Base-by-base conservation (phyloP, 2,888 invertebrate species). In the Erpobdella octoculata region DNA sequence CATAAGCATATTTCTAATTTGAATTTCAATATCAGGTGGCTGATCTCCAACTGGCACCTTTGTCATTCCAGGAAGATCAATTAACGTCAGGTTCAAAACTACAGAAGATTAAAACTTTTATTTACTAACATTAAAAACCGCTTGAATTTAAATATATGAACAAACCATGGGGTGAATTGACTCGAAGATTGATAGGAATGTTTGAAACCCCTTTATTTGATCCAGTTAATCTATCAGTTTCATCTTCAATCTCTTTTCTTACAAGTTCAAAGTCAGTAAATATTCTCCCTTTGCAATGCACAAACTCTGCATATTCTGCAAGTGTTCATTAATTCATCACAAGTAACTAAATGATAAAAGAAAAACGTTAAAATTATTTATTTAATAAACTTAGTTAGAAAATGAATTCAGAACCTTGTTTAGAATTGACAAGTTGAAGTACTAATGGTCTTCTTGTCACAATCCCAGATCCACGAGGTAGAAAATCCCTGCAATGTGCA, bases 11-110 rank as follows among this genome's bases (percentile, higher is more conserved):
- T 85, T 86, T 80, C 91, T 90, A 81, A 97, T 95, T 86, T 95
- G 95, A 76, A 88, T 87, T 85, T 96, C 96, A 81, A 97, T 97
- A 85, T 98, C 96, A 1, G 82, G 83, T 0, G 96, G 97, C 85
- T 97, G 97, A 86, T 97, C 96, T 67, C 96, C 97, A 78, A 97
- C 93, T 8, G 97, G 91, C 78, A 97, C 94, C 86, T 94, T 95
- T 71, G 96, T 97, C 81, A 96, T 86, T 76, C 96, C 95, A 76
- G 95, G 95, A 84, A 96, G 88, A 87, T 95, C 95, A 82, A 95
- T 86, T 75, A 87, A 79, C 9, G 87, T 87, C 77, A 87, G 79
- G 79, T 87, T 87, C 71, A 87, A 80, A 41, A 87, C 86, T 86
- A 79, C 53, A 78, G 80, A 41, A n/a, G n/a, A n/a, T n/a, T n/a